Evolutionary conservation across 23 tunicate genomes (phyloP).

Genomic region (Trididemnum clinides): DNA sequence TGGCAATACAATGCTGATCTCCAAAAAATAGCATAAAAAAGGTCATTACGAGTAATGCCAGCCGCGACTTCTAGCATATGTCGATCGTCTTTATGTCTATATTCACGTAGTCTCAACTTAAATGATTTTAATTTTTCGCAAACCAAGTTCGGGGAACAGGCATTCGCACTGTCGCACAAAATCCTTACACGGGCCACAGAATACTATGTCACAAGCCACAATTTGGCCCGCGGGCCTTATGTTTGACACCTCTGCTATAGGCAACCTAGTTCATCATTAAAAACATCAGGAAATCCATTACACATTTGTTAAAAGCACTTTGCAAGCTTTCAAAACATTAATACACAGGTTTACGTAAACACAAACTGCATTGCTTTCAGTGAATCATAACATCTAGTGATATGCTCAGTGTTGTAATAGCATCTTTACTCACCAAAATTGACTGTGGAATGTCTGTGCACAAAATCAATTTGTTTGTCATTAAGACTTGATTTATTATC

Average conservation of each 20-base stretch:
- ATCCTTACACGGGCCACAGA: too few relatives aligned
- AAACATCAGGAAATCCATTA: constrained; percentile 13
- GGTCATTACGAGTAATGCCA: too few relatives aligned
- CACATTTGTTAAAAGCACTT: constrained; percentile 13
- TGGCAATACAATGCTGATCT: constrained; percentile 8
- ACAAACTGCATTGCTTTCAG: too few relatives aligned
- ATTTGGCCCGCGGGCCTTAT: too few relatives aligned
- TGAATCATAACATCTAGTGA: not conserved
- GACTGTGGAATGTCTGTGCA: not conserved
- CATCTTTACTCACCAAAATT: constrained; percentile 8
- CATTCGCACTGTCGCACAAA: too few relatives aligned
- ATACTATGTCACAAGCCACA: too few relatives aligned
- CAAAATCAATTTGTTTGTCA: not conserved
- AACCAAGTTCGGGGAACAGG: too few relatives aligned
- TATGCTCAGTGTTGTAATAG: not conserved
- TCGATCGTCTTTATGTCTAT: too few relatives aligned
- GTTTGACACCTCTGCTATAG: too few relatives aligned
- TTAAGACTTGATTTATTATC: not conserved
- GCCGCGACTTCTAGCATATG: too few relatives aligned
- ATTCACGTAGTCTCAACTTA: too few relatives aligned
- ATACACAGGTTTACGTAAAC: not conserved
- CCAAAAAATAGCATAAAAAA: constrained; percentile 1
- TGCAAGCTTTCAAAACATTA: not conserved
- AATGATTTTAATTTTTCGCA: too few relatives aligned
- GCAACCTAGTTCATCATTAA: not conserved